Evolutionary conservation across 2,113 vertebrate genomes (phyloP), one percentile per base, ranked within the genome.

Genomic region (Fulica atra): DNA sequence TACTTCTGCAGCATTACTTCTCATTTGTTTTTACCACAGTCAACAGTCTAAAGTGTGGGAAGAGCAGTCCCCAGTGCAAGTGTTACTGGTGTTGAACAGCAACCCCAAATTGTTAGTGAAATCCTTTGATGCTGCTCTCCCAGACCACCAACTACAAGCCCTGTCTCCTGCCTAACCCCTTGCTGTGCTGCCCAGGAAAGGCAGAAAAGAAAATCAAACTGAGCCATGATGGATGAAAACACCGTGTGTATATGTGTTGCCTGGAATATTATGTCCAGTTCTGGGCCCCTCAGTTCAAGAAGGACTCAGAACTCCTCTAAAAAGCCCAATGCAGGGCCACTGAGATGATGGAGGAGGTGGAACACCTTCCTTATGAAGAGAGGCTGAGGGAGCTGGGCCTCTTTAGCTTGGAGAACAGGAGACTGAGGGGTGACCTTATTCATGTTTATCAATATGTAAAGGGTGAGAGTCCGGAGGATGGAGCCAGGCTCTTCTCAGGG

Each of bases 71-170:
- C 53, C 3, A 1, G 20, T 2, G 13, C 38, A 68, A 54, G 33
- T 17, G 10, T 1, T 3, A 24, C 11, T 7, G 36, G 16, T 2
- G 10, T 0, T 8, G 73, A 63, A 29, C 0, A 2, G 51, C 14
- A 60, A 56, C 60, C 42, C 8, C 60, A 9, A 29, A 46, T 16
- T 46, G 20, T 1, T 5, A n/a, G 17, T 5, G 35, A 11, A 72
- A 50, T 0, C 1, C 64, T 73, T 69, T 23, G 76, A 59, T 40
- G 50, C 21, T 66, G 86, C 60, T 53, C n/a, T 66, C 40, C 15
- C 76, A 56, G 50, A 33, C 57, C 86, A 70, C 10, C 11, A 84
- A 3, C 9, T 2, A 0, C 5, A 13, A 57, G 28, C 24, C 20
- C 7, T 3, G 2, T 2, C 24, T 88, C 59, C 61, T 19, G 6